Conservation (phyloP, 2,888 invertebrate genomes). For the Dyspetes luteomarginatus region DNA sequence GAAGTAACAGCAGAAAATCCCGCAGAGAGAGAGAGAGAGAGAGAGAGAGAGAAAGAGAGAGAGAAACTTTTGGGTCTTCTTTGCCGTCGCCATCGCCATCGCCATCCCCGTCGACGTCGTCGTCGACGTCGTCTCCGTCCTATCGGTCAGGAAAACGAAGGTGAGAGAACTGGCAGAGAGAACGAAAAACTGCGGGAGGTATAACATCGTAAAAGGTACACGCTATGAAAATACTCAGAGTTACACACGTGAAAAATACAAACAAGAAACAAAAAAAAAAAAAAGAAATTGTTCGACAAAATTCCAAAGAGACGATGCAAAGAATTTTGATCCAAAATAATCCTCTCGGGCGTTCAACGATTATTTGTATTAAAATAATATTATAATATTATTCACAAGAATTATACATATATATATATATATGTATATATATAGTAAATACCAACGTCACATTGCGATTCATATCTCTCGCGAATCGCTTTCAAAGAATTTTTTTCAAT, state of each 20-base stretch:
- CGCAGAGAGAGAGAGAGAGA: slow-evolving; percentile 54
- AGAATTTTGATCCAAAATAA: slow-evolving; percentile 56
- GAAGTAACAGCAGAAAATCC: slow-evolving; percentile 66
- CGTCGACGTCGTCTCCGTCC: slow-evolving; percentile 23
- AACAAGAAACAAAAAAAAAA: slow-evolving; percentile 2
- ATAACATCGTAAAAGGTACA: slow-evolving; percentile 62
- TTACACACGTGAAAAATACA: not conserved
- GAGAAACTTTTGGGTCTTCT: not conserved
- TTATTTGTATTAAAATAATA: slow-evolving; percentile 75
- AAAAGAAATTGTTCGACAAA: slow-evolving; percentile 27
- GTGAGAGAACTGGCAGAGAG: slow-evolving; percentile 59
- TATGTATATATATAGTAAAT: not conserved
- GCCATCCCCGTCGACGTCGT: not conserved
- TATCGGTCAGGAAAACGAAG: slow-evolving; percentile 54
- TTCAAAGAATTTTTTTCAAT: slow-evolving; percentile 55
- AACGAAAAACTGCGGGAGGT: slow-evolving; percentile 55
- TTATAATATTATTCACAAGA: slow-evolving; percentile 66
- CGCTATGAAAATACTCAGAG: slow-evolving; percentile 52
- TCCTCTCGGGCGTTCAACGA: slow-evolving; percentile 57
- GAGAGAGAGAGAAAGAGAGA: slow-evolving; percentile 32
- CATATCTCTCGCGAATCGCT: slow-evolving; percentile 55
- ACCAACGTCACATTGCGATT: slow-evolving; percentile 24
- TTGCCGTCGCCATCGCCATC: not conserved
- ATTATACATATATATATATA: no score
- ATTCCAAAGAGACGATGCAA: slow-evolving; percentile 56